Conservation (phyloP, 2,888 invertebrate species). For the Lasioglossum pauxillum region DNA sequence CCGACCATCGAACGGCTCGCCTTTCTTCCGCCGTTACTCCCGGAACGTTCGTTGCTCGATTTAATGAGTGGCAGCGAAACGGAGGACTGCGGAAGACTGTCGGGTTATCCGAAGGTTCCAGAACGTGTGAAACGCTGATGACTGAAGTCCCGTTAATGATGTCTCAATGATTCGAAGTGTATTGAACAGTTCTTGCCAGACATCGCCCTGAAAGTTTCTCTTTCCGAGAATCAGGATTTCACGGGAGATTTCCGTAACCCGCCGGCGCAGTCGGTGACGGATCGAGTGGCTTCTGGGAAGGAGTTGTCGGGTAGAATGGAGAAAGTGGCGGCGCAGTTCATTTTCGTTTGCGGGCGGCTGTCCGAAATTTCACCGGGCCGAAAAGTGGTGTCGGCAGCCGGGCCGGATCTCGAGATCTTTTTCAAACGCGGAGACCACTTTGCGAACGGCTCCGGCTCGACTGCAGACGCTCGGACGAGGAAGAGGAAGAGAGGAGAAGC, state of each 20-base stretch:
- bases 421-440: conserved; percentile 73
- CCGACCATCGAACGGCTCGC: neutral
- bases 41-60: neutral
- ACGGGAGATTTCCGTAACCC: neutral
- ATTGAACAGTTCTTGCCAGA: neutral
- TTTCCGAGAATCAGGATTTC: too few species aligned
- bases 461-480: conserved; percentile 70
- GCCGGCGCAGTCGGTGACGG: neutral
- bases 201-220: neutral
- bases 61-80: neutral
- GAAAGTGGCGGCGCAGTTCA: neutral
- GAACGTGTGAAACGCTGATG: neutral
- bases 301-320: neutral
- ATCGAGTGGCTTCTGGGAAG: neutral
- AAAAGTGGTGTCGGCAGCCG: conserved; percentile 9
- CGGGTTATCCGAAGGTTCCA: neutral
- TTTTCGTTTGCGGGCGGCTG: neutral
- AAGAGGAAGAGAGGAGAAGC: neutral
- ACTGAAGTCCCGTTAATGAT: neutral
- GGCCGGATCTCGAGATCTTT: conserved; percentile 69
- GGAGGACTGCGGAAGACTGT: neutral
- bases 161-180: neutral
- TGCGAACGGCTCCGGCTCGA: conserved; percentile 71
- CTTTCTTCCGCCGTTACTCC: neutral
- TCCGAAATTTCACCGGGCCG: conserved; percentile 5